Evolutionary conservation across 2,888 invertebrate genomes (phyloP).

Genomic region (Hyposoter didymator): DNA sequence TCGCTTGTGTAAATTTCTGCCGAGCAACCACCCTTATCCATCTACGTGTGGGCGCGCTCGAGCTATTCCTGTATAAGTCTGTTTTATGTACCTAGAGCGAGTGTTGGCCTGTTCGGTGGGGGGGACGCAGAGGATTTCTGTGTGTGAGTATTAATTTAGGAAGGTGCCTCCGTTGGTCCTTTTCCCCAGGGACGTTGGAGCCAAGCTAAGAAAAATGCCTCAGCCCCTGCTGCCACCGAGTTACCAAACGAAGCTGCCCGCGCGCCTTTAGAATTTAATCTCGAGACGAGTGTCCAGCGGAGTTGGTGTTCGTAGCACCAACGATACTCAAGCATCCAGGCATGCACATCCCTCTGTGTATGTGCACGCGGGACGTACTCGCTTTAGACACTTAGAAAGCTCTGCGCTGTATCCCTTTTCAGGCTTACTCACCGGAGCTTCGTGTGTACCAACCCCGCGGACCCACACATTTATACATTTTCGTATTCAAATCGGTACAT

Average conservation of each 20-base stretch:
- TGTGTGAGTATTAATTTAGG: constrained; percentile 82
- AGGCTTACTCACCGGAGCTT: constrained; percentile 47
- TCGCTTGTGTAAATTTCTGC: constrained; percentile 59
- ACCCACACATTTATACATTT: neutral
- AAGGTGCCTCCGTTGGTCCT: constrained; percentile 72
- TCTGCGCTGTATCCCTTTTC: constrained; percentile 60
- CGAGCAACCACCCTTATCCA: constrained; percentile 41
- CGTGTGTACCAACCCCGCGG: constrained; percentile 49
- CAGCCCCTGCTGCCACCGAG: constrained; percentile 62
- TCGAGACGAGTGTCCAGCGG: constrained; percentile 70
- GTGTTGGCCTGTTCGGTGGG: constrained; percentile 45
- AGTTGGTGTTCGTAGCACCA: constrained; percentile 29
- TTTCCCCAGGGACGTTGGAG: constrained; percentile 69
- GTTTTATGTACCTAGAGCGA: constrained; percentile 45
- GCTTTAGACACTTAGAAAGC: constrained; percentile 48
- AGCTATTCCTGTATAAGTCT: constrained; percentile 29
- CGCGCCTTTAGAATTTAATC: constrained; percentile 83
- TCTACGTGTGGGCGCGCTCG: constrained; percentile 44
- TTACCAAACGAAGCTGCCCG: constrained; percentile 57
- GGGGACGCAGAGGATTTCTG: constrained; percentile 39
- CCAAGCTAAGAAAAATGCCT: constrained; percentile 83
- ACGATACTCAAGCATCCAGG: constrained; percentile 37
- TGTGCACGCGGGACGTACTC: constrained; percentile 37
- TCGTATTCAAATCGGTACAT: constrained; percentile 40
- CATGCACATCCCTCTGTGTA: constrained; percentile 45